Evolutionary conservation across 2,888 invertebrate species (phyloP), one percentile per base, ranked within the genome.

Genomic region (Conops quadrifasciatus): DNA sequence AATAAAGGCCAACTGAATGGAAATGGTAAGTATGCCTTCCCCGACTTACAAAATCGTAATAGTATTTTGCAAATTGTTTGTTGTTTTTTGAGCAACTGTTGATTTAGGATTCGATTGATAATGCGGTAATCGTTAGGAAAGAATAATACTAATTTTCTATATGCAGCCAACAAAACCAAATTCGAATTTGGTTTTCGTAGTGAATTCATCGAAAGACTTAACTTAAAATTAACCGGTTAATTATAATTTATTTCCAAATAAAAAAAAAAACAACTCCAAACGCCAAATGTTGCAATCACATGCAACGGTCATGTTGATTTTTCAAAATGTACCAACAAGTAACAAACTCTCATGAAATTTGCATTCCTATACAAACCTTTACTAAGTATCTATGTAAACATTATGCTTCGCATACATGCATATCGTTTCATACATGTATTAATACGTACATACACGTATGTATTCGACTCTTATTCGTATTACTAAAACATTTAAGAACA

Each of bases 361-460:
- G 81, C 80, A 81, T 80, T 82, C 81, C 82, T 72, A 71, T 43
- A 30, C 69, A 70, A 36, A 26, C 15, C 16, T 56, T 26, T 5
- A 65, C 4, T 64, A 65, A 70, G 63, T 64, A 58, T 58, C 45
- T 26, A 19, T 30, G 47, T 30, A 69, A 30, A 72, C 45, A 71
- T 73, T 71, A 66, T 24, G 70, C 62, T 51, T 49, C 65, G 67
- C 24, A 21, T 53, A 36, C 36, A 36, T 36, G 4, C 36, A 7
- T 36, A 36, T 36, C 36, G 36, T 36, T 9, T 36, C 36, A 36
- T 36, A 9, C 36, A 36, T 7, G 36, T 36, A 36, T 36, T 4
- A 4, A 36, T n/a, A n/a, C n/a, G n/a, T 15, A 49, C 16, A 11
- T 53, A 19, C 49, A 49, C 7, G 49, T n/a, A n/a, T 49, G 19